Evolutionary conservation across 2,797 vertebrate species (phyloP), one percentile per base, ranked within the genome.

Genomic region (Pogoniulus pusillus): DNA sequence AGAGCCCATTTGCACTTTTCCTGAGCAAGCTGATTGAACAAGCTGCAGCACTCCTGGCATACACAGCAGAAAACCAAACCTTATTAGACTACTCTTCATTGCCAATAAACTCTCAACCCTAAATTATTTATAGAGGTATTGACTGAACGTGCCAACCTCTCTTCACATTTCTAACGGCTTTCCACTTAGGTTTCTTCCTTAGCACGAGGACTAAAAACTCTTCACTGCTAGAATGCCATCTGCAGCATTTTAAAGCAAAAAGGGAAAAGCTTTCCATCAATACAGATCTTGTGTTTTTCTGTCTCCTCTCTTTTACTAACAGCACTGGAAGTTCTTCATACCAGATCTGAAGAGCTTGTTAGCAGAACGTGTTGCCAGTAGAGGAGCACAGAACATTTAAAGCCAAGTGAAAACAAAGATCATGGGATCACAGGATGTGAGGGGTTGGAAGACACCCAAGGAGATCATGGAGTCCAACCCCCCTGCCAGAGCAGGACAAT

Each of bases 161-260:
- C 10, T 64, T 68, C 73, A 66, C 2, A 2, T 62, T 85, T 86
- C 69, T 78, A 87, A 59, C 8, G 60, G 57, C 20, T 57, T 84
- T 23, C 59, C 23, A 35, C 85, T 87, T 68, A 87, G 24, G 20
- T 78, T 88, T 49, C 32, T 89, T 63, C 35, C 66, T 65, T 23
- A 71, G 13, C 45, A 39, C 3, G 12, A 76, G 20, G 69, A 75
- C 15, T 32, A 57, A 84, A 77, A 70, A 3, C 60, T 55, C 6
- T 73, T 69, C 53, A 60, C 51, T 91, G 26, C 78, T 86, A 82
- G 73, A 85, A 75, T 90, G 75, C 57, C 82, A 90, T 75, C 73
- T 95, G 84, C 90, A 94, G 88, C 63, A 89, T 78, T 78, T 30
- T 77, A 13, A 91, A 49, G 37, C 41, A 85, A 90, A 93, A 92